Base-by-base conservation (phyloP, 2,113 vertebrate species). In the Cyanoliseus patagonus region DNA sequence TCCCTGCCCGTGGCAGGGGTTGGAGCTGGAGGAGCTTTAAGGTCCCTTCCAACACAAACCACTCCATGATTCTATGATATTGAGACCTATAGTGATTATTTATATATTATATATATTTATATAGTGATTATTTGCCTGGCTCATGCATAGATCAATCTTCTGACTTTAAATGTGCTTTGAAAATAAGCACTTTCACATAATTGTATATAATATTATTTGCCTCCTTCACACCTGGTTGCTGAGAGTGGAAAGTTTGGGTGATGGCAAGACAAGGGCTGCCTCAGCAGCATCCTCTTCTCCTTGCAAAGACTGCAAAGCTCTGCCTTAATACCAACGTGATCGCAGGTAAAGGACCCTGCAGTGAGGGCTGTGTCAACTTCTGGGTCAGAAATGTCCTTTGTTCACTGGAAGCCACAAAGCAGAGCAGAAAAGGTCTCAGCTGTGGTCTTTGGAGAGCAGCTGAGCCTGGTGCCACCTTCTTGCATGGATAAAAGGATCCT, bases 11-110 rank as follows among this genome's bases (percentile, higher is more conserved):
- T n/a, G 33, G 33, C 33, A 23, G 20, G 57, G 57, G 6, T 15
- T 59, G 13, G 57, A 23, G 0, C 20, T 23, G 20, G 33, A n/a
- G 0, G 33, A n/a, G 6, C 20, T n/a, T 15, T 35, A 35, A 59
- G 13, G 9, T 10, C 57, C 33, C 33, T 59, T n/a, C 55, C 57
- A 59, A 59, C 13, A 1, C 57, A 59, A 35, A 15, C 33, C 57
- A 35, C 9, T 14, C 57, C 15, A 14, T 13, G 57, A 7, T 24
- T 35, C 57, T 59, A 24, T 59, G 82, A 39, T 31, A 78, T 1
- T 31, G 66, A 74, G 33, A 33, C 22, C 33, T 59, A 7, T 1
- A 23, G 39, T 5, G 24, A 19, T 19, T 39, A 70, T 57, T 53
- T 42, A 22, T 47, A 22, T 47, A 20, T 47, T 47, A 47, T 47